Base-by-base conservation (phyloP, 92 coral and sea anemone species). In the Heteractis magnifica region DNA sequence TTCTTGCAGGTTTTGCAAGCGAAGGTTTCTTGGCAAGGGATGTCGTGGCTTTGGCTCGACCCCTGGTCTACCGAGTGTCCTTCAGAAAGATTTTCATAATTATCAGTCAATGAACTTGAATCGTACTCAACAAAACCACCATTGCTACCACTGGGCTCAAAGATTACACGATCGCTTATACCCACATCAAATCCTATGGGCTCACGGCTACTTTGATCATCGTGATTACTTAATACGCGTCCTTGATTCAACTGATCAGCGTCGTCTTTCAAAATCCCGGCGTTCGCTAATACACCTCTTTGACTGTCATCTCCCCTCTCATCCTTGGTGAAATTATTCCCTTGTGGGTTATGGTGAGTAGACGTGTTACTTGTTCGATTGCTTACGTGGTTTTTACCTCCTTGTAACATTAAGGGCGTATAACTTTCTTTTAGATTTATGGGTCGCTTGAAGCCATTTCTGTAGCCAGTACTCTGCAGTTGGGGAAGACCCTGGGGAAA, bases 1-100 rank as follows among this genome's bases (percentile, higher is more conserved):
- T 95, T 95, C 83, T 95, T 92, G 81, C 98, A 95, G n/a, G 94
- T 95, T 80, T 93, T 89, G 80, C 98, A 95, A n/a, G 92, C 82
- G 50, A 74, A 95, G 0, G 93, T 87, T 21, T 82, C 94, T 51
- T 79, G 88, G 15, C 84, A 81, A 10, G 77, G 49, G 14, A 68
- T 65, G 21, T 12, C 65, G 23, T 81, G 84, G 13, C 13, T 81
- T 77, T 81, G 84, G 49, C 15, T 68, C 48, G 10, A 48, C 0
- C 10, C 73, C 18, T 68, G 48, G 73, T 20, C 73, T 68, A 8
- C 49, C 4, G 44, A 12, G 15, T 12, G 73, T 23, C 1, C 73
- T 12, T 68, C 23, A 21, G 73, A 20, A 15, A 68, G 26, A 15
- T 68, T 48, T 10, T 68, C 48, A 26, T 21, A 68, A 21, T 10